Evolutionary conservation across 2,888 invertebrate genomes (phyloP).

Genomic region (Cecidostiba fungosa): DNA sequence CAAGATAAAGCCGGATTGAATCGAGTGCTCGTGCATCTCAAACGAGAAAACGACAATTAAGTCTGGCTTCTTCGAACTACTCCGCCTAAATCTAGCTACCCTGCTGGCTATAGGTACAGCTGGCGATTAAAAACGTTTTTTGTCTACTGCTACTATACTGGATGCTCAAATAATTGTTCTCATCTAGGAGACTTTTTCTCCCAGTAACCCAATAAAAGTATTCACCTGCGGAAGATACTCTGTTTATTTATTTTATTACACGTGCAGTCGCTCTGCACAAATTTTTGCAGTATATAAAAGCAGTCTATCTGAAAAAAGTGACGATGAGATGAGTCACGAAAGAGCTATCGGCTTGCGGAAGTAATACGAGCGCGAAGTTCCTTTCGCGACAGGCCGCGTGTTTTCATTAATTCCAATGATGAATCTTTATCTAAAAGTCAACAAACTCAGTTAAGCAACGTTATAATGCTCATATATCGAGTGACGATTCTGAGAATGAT

Average conservation of each 20-base stretch:
- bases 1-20: slow-evolving; percentile 37
- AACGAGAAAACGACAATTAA: slow-evolving; percentile 14
- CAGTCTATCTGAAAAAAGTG: too few relatives aligned
- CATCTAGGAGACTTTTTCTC: not conserved
- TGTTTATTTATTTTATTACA: not conserved
- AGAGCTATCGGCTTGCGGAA: not conserved
- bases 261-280: not conserved
- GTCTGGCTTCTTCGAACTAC: not conserved
- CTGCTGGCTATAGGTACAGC: not conserved
- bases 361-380: not conserved
- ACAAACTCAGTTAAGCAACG: not conserved
- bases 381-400: not conserved
- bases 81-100: not conserved
- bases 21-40: not conserved
- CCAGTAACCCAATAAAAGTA: too few relatives aligned
- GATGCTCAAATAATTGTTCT: not conserved
- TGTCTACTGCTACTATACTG: not conserved
- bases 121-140: not conserved
- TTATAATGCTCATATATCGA: not conserved
- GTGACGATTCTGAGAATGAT: too few relatives aligned
- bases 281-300: too few relatives aligned
- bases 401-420: not conserved
- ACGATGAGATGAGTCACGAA: not conserved
- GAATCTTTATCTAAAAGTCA: not conserved
- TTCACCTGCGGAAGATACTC: not conserved